Evolutionary conservation across 2,888 invertebrate species (phyloP), one percentile per base, ranked within the genome.

Genomic region (Heteromurus nitidus): DNA sequence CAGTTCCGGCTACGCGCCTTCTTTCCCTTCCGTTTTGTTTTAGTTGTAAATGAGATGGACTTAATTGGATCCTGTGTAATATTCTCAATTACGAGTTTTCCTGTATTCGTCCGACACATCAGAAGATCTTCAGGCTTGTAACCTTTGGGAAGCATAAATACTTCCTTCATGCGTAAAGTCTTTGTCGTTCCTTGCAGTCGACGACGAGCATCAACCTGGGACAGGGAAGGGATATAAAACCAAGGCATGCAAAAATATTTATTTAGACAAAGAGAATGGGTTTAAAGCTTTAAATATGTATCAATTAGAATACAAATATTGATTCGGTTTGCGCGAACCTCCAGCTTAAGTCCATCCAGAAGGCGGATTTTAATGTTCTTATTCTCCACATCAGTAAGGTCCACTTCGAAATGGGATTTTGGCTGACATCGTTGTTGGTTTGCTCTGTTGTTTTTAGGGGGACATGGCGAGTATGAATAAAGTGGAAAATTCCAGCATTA

Each of bases 311-410:
- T 26, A 28, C 13, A 50, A 70, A n/a, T 50, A 53, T 18, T 18
- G 16, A 18, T 7, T 53, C 13, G n/a, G 53, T 53, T 18, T 13
- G 7, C 18, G 16, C 7, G n/a, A 36, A 84, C 82, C 74, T 81
- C 64, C 16, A 84, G 31, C 30, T 81, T 82, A 18, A 67, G 73
- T 28, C 84, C 84, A 28, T 80, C 77, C 36, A 81, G 64, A 20
- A 85, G 31, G 47, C 82, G 74, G 55, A 85, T 82, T 36, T 73
- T 64, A 16, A 85, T 82, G 58, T 85, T 82, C 18, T 70, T 70
- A 53, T 68, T 82, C 28, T 64, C 72, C 22, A 84, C 84, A 60
- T 82, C 80, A 42, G 72, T 70, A 42, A 85, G 44, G 55, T 84
- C 81, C 13, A 85, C 22, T 44, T 82, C 84, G 1, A 44, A 31